phyloP scores from a whole-genome alignment of 92 coral and sea anemone genomes.

The Ricordea florida region DNA sequence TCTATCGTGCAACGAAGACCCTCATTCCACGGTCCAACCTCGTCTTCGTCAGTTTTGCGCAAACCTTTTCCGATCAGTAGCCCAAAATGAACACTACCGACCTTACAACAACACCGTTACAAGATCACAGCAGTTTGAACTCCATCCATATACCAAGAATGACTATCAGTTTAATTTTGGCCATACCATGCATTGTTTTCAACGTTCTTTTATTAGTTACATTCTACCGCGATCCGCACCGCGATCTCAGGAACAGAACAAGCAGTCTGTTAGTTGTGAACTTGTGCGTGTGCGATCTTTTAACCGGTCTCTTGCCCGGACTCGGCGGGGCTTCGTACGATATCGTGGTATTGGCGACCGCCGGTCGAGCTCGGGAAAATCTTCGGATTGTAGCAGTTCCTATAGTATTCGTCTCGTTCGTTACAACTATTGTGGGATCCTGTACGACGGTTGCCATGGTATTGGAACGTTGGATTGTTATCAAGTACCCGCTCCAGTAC shows the following conservation, averaged over 20 bases:
- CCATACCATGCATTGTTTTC: conserved; percentile 5
- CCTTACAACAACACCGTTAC: too few relatives aligned
- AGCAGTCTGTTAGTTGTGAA: background rate
- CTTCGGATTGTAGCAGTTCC: background rate
- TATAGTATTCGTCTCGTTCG: background rate
- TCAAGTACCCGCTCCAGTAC: background rate
- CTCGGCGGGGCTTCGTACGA: background rate
- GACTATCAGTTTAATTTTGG: background rate
- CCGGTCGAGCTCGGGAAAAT: background rate
- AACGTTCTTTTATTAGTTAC: background rate
- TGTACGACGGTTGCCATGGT: conserved; percentile 8
- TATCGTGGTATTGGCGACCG: background rate
- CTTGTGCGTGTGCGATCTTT: conserved; percentile 8
- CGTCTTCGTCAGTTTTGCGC: too few relatives aligned
- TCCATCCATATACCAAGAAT: too few relatives aligned
- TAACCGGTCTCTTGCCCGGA: background rate
- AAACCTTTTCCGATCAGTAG: too few relatives aligned
- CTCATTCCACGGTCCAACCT: too few relatives aligned
- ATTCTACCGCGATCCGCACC: background rate
- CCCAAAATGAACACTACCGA: too few relatives aligned
- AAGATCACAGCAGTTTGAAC: too few relatives aligned
- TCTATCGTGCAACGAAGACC: too few relatives aligned
- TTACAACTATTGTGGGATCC: conserved; percentile 4
- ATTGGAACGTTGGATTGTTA: background rate
- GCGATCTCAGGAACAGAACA: background rate